Conservation (phyloP, 2,888 invertebrate genomes). For the Seira musarum region DNA sequence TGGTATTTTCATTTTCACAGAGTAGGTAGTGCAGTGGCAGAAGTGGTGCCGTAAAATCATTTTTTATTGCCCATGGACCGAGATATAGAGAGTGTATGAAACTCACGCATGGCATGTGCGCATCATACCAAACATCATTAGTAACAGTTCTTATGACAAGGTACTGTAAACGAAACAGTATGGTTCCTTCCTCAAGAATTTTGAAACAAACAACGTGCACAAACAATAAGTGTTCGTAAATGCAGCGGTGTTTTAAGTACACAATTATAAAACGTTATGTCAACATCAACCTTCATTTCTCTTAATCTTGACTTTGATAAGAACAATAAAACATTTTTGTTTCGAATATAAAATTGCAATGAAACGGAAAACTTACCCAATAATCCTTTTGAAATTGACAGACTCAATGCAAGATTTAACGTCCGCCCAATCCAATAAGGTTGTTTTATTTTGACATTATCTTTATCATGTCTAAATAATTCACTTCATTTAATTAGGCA, state of each 20-base stretch:
- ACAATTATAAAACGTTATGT: background rate
- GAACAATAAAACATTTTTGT: background rate
- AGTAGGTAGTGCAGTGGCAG: background rate
- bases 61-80: no score
- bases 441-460: no score
- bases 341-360: background rate
- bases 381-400: background rate
- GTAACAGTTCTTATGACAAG: background rate
- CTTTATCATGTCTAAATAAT: no score
- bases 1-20: background rate
- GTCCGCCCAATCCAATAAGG: no score
- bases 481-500: no score
- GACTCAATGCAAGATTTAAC: background rate
- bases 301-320: background rate
- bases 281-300: background rate
- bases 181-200: background rate
- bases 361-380: background rate
- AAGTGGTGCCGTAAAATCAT: background rate
- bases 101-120: background rate
- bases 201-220: background rate
- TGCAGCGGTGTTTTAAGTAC: no score
- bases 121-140: background rate
- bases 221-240: background rate
- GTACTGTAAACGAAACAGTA: background rate
- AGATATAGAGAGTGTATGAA: background rate